A percentile compares a stretch with the other conserved stretches of the same genome.
Evolutionary conservation across 2,888 invertebrate species (phyloP).

Genomic region (Tetragonisca angustula): DNA sequence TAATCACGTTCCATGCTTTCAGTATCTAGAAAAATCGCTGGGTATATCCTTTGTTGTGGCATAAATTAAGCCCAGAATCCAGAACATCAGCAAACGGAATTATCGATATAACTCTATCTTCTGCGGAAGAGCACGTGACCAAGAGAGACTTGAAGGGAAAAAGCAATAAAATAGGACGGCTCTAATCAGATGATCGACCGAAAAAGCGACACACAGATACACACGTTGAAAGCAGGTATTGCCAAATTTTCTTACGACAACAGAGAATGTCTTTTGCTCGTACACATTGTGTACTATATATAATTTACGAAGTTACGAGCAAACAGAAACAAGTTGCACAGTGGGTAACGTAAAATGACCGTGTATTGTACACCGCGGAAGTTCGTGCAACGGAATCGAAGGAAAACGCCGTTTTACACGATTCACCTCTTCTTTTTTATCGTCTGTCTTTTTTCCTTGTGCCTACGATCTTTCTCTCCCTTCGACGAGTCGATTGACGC

Average conservation of each 20-base stretch:
- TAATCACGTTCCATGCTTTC: slow-evolving; percentile 9
- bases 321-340: slow-evolving; percentile 10
- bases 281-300: neutral
- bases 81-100: neutral
- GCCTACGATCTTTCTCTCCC: slow-evolving; percentile 6
- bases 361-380: slow-evolving; percentile 3
- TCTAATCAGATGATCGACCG: slow-evolving; percentile 8
- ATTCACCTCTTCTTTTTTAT: slow-evolving; percentile 7
- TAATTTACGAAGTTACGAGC: neutral
- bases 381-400: slow-evolving; percentile 24
- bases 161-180: slow-evolving; percentile 23
- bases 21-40: neutral
- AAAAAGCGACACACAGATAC: neutral
- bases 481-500: slow-evolving; percentile 21
- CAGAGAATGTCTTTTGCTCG: slow-evolving; percentile 1
- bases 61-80: neutral
- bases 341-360: slow-evolving; percentile 20
- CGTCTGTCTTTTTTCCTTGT: neutral
- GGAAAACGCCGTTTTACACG: slow-evolving; percentile 24
- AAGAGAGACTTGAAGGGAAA: neutral
- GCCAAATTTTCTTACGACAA: slow-evolving; percentile 16
- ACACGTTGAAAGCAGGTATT: slow-evolving; percentile 45
- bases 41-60: neutral
- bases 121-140: neutral
- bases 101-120: neutral